phyloP scores from a whole-genome alignment of 2,888 invertebrate genomes.

The Zaprionus bogoriensis region DNA sequence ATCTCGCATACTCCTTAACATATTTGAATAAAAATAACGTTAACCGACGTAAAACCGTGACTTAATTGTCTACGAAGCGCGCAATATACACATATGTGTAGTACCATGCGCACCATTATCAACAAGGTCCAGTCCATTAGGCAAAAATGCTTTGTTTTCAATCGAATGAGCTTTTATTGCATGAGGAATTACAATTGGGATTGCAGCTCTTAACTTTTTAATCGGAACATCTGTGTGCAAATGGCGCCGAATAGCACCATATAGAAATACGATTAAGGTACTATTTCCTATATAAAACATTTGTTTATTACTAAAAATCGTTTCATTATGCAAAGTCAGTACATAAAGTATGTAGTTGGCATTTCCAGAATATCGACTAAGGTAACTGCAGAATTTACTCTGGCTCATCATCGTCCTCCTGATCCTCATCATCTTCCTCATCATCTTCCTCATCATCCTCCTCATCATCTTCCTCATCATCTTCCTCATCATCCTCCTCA shows the following conservation, averaged over 20 bases:
- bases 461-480: slow-evolving; percentile 38
- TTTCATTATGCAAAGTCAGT: slow-evolving; percentile 23
- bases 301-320: slow-evolving; percentile 45
- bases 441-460: slow-evolving; percentile 52
- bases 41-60: background rate
- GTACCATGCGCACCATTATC: too few species aligned
- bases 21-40: background rate
- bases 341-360: slow-evolving; percentile 18
- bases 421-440: slow-evolving; percentile 28
- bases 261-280: too few species aligned
- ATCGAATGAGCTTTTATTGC: background rate
- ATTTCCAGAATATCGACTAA: slow-evolving; percentile 30
- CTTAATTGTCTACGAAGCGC: background rate
- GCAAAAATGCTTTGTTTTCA: background rate
- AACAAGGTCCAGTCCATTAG: slow-evolving; percentile 5
- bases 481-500: slow-evolving; percentile 42
- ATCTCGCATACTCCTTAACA: too few species aligned
- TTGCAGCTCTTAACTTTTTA: background rate
- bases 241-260: background rate
- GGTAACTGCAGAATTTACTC: background rate
- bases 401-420: slow-evolving; percentile 23
- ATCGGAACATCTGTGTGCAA: background rate
- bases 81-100: background rate
- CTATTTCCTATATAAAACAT: slow-evolving; percentile 20
- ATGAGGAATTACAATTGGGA: background rate